Evolutionary conservation across 2,113 vertebrate species (phyloP), one percentile per base, ranked within the genome.

Genomic region (Poicephalus gulielmi): DNA sequence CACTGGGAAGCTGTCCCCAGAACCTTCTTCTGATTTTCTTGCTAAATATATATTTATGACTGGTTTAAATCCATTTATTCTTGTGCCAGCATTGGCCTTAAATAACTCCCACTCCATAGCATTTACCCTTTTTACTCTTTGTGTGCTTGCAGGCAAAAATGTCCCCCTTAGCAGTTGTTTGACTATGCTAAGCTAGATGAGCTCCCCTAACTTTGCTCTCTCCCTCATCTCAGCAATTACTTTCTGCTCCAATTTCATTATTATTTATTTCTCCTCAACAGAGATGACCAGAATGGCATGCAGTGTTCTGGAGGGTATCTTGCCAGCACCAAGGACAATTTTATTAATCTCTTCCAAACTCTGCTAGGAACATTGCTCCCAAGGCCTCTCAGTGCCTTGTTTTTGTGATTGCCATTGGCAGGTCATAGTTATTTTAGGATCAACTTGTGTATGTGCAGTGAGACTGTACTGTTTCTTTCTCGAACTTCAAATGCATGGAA

Each of bases 121-220:
- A 11, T 64, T 87, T 76, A 60, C 71, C 46, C 37, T 60, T 52
- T 83, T 39, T 59, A 50, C 53, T 70, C 33, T 84, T 60, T 13
- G 25, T n/a, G 71, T 10, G 1, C 43, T 62, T 43, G 17, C 18
- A 24, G 52, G 47, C 83, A 76, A 39, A 44, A 23, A 18, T 5
- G 19, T 52, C 31, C 47, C 43, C 44, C 30, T n/a, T 4, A 1
- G 25, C 39, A 2, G 1, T 11, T 0, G 0, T 17, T 62, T 23
- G 55, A 37, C 62, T 41, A 7, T 0, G 1, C 44, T 35, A 41
- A 66, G 52, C 79, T 33, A 53, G n/a, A 69, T 50, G 35, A 75
- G 68, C 43, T 39, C 20, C 23, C 35, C 35, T 44, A 7, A 39
- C 27, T 44, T 43, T 19, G 46, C 27, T 10, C 52, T 52, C 10